phyloP scores from a whole-genome alignment of 2,888 invertebrate genomes.

The Caenorhabditis doughertyi region DNA sequence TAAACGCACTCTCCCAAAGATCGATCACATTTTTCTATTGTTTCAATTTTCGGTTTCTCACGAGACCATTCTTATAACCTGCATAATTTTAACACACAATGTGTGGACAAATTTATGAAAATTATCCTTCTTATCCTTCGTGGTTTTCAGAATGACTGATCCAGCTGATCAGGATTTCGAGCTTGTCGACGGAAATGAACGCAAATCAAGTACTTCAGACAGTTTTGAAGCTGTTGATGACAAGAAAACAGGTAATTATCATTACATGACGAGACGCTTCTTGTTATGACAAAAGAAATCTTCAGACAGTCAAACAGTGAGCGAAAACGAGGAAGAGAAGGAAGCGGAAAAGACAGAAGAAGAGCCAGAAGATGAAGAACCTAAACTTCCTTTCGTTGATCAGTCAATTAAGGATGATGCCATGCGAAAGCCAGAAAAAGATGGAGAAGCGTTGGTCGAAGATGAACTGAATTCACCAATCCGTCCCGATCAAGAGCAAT shows the following conservation, averaged over 20 bases:
- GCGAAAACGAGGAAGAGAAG: conserved; percentile 40
- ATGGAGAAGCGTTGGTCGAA: conserved; percentile 55
- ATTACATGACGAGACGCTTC: neutral
- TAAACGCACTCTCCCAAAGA: conserved; percentile 31
- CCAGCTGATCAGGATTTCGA: conserved; percentile 45
- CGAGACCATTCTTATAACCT: too few species aligned
- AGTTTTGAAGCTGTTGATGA: conserved; percentile 59
- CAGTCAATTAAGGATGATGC: conserved; percentile 59
- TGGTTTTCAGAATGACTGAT: conserved; percentile 44
- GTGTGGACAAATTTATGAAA: too few species aligned
- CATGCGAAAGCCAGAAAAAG: conserved; percentile 38
- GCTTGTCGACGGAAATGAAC: conserved; percentile 46
- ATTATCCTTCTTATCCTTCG: too few species aligned
- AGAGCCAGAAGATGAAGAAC: conserved; percentile 38
- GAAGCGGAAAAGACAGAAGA: conserved; percentile 8
- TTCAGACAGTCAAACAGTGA: conserved; percentile 52
- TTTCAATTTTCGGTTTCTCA: conserved; percentile 19
- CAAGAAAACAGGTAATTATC: conserved; percentile 33
- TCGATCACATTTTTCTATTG: conserved; percentile 28
- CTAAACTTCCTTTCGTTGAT: conserved; percentile 54
- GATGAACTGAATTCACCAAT: conserved; percentile 62
- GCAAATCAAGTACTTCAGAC: conserved; percentile 60
- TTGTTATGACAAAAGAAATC: neutral
- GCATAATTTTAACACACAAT: too few species aligned
- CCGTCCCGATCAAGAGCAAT: conserved; percentile 69